A percentile compares a stretch with the other conserved stretches of the same genome.
Evolutionary conservation across 2,888 invertebrate genomes (phyloP).

Genomic region (Anarsia innoxiella): DNA sequence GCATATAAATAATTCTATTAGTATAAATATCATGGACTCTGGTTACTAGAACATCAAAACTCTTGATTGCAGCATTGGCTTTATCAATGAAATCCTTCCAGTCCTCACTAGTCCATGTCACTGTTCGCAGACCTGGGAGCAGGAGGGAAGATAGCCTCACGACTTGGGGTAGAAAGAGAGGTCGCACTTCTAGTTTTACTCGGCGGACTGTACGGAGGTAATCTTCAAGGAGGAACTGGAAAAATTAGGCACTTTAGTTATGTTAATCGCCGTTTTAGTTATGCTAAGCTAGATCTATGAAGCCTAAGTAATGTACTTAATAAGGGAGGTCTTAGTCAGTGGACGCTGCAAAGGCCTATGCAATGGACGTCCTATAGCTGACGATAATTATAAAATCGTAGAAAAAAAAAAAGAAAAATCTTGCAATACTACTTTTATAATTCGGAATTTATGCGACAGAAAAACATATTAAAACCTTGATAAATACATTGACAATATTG

Average conservation of each 20-base stretch:
- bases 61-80: conserved; percentile 84
- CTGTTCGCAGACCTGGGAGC: conserved; percentile 84
- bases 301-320: no score
- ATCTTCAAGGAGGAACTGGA: conserved; percentile 84
- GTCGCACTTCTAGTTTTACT: conserved; percentile 92
- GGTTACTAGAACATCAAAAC: conserved; percentile 84
- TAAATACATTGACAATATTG: no score
- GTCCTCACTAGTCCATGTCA: conserved; percentile 91
- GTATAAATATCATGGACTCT: conserved; percentile 93
- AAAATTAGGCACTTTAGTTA: conserved; percentile 19
- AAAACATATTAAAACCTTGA: no score
- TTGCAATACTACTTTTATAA: no score
- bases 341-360: no score
- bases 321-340: no score
- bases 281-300: no score
- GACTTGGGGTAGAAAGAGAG: conserved; percentile 90
- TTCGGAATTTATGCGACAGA: no score
- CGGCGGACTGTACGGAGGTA: conserved; percentile 82
- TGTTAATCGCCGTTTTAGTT: no score
- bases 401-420: no score
- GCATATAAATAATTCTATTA: conserved; percentile 91
- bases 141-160: conserved; percentile 88
- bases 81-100: conserved; percentile 86
- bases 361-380: no score
- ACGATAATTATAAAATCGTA: no score